Percentiles rank a stretch among this genome's conserved stretches.
Conservation (phyloP, 1,140 invertebrate species). For the Agrypnia vestita region DNA sequence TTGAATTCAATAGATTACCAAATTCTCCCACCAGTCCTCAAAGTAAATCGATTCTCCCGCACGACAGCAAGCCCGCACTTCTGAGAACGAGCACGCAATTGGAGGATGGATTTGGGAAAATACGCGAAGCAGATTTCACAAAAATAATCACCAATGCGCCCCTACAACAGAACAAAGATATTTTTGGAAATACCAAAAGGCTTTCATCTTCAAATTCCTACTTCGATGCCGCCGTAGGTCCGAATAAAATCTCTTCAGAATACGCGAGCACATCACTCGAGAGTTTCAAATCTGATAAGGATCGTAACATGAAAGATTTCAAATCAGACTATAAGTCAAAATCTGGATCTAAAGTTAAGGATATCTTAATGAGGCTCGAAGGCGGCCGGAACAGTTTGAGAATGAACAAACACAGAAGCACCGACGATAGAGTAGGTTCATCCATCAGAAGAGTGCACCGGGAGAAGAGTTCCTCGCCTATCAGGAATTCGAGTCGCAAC, state of each 20-base stretch:
- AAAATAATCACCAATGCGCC: conserved; percentile 27
- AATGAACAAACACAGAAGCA: background rate
- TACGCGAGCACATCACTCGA: conserved; percentile 8
- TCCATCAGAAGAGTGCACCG: conserved; percentile 1
- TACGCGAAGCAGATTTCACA: conserved; percentile 45
- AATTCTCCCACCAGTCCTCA: too few species aligned
- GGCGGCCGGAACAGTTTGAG: conserved; percentile 56
- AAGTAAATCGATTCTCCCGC: too few species aligned
- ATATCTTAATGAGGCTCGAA: conserved; percentile 56
- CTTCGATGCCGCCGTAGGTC: background rate
- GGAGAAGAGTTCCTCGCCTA: conserved; percentile 6
- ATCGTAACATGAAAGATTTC: conserved; percentile 3
- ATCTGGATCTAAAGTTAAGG: conserved; percentile 53
- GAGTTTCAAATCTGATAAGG: conserved; percentile 28
- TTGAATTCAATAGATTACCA: conserved; percentile 60
- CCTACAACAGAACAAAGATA: conserved; percentile 13
- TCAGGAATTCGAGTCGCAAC: background rate
- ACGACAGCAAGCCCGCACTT: conserved; percentile 49
- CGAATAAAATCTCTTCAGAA: conserved; percentile 2
- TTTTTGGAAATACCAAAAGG: conserved; percentile 18
- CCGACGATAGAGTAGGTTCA: background rate
- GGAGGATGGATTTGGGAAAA: conserved; percentile 54
- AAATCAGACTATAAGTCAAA: conserved; percentile 1
- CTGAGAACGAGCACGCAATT: conserved; percentile 53
- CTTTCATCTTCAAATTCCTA: conserved; percentile 10